Evolutionary conservation across 2,113 vertebrate species (phyloP), one percentile per base, ranked within the genome.

Genomic region (Vimba vimba): DNA sequence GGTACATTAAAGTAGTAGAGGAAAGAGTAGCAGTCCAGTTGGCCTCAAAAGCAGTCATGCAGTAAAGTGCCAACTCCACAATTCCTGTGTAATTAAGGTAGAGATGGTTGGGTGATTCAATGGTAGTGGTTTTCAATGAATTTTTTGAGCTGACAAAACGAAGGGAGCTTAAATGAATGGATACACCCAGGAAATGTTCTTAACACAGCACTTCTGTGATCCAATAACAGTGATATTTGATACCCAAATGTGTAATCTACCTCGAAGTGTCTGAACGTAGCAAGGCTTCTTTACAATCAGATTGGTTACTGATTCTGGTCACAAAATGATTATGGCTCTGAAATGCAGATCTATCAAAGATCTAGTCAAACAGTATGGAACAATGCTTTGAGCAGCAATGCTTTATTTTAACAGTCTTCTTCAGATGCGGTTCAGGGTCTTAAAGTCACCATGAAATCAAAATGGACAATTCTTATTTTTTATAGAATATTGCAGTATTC

Each of bases 11-110:
- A 59, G 57, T 45, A 47, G 36, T 60, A 78, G 66, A 60, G 52
- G 82, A 57, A 83, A 83, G 60, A 71, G 81, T 59, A 12, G 73
- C n/a, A 39, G 86, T 74, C 85, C 76, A 83, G 64, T 52, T 83
- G 86, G 60, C 62, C 74, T 87, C 50, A 45, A 75, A 79, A 76
- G 66, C 76, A 69, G 74, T 43, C 62, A 64, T 83, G 86, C 80
- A 79, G 74, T 79, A 87, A 83, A 87, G 79, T 83, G 85, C 82
- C 60, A 78, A 60, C 76, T 47, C 84, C 66, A 86, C 84, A 86
- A 86, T 79, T 79, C 82, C 27, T 30, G 55, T 74, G 68, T 84
- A 81, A 85, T 87, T 85, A 81, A 87, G 69, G 43, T 85, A 55
- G 45, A 74, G 86, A 81, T 81, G 82, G 43, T 85, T 87, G 68